Conservation (phyloP, 2,797 vertebrate species). For the Mareca penelope region DNA sequence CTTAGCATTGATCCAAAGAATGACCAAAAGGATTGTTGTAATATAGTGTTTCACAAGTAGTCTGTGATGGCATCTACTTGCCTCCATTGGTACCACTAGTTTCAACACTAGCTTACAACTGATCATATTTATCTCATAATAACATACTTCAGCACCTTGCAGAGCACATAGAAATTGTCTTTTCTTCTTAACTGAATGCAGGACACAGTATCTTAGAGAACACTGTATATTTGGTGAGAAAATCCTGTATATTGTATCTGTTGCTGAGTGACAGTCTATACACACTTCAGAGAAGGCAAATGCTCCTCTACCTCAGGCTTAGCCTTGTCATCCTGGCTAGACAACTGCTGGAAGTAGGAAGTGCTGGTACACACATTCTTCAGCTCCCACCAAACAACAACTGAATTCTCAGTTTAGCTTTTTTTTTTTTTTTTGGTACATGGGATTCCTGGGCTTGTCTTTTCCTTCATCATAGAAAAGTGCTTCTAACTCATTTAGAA, state of each 20-base stretch:
- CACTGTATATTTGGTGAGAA: neutral
- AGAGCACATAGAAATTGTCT: neutral
- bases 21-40: neutral
- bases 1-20: neutral
- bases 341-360: neutral
- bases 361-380: fast-evolving
- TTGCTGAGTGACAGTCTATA: neutral
- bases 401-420: neutral
- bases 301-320: neutral
- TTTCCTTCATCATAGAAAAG: neutral
- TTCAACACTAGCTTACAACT: neutral
- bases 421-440: neutral
- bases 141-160: neutral
- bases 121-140: neutral
- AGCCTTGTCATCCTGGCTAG: neutral
- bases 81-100: neutral
- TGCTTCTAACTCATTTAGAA: neutral
- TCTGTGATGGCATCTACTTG: neutral
- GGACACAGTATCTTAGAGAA: neutral
- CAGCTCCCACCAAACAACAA: neutral
- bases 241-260: neutral
- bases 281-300: neutral
- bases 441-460: neutral
- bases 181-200: neutral
- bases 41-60: neutral